Evolutionary conservation across 2,113 vertebrate species (phyloP).

Genomic region (Neodontobutis hainanensis): DNA sequence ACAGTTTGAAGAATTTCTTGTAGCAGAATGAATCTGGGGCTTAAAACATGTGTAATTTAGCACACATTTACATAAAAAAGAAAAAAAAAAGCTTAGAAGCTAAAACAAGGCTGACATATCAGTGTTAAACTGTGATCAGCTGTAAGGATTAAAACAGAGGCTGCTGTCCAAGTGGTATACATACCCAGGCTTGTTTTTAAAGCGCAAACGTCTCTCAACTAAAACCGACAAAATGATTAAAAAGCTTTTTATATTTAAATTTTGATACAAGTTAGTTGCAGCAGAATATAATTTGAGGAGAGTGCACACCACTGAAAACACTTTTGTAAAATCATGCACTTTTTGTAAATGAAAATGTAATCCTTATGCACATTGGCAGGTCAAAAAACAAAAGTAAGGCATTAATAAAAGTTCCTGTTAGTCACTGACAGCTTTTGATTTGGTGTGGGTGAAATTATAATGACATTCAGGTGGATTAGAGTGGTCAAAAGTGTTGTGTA

Average conservation of each 20-base stretch:
- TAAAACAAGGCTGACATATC: background rate
- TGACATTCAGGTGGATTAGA: no score
- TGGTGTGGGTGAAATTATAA: no score
- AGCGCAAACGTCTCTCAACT: conserved; percentile 9
- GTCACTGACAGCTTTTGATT: no score
- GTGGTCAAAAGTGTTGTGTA: background rate
- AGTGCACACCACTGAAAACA: background rate
- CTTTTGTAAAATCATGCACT: conserved; percentile 14
- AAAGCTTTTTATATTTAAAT: conserved; percentile 30
- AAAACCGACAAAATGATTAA: conserved; percentile 30
- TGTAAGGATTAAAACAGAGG: conserved; percentile 45
- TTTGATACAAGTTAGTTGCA: conserved; percentile 15
- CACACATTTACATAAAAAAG: conserved; percentile 8
- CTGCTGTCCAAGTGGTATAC: conserved; percentile 31
- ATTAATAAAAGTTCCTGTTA: background rate
- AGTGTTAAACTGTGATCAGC: conserved; percentile 13
- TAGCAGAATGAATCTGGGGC: conserved; percentile 91
- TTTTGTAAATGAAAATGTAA: background rate
- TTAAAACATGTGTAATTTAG: conserved; percentile 54
- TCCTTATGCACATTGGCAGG: background rate
- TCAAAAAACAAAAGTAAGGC: background rate
- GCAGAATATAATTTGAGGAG: conserved; percentile 7
- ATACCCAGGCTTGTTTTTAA: conserved; percentile 19
- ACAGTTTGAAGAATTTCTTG: conserved; percentile 96
- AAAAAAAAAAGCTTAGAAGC: background rate